Percentiles rank a stretch among this genome's conserved stretches.
Evolutionary conservation across 2,113 vertebrate genomes (phyloP).

Genomic region (Ceuthmochares aereus): DNA sequence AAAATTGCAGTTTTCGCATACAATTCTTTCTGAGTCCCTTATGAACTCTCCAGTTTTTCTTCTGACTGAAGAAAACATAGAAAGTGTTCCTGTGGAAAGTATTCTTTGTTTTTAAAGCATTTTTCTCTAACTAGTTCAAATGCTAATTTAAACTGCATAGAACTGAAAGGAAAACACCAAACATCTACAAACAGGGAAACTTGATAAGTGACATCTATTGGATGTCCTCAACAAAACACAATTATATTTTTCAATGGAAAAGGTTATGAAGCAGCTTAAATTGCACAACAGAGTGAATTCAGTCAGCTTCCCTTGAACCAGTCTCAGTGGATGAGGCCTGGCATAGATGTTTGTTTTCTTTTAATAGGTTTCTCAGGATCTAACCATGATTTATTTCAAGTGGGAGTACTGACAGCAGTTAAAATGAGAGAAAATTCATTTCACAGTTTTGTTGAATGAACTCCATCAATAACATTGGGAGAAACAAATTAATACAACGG

Average conservation of each 20-base stretch:
- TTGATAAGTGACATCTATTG: slow-evolving; percentile 8
- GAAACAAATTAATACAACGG: not conserved
- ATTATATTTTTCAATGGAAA: not conserved
- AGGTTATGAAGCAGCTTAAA: not conserved
- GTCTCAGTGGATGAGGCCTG: not conserved
- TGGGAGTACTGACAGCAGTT: not conserved
- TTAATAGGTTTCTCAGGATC: not conserved
- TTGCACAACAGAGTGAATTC: not conserved
- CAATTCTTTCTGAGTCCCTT: not conserved
- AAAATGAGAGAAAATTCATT: not conserved
- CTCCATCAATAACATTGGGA: not conserved
- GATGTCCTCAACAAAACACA: not conserved
- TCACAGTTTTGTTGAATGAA: not conserved
- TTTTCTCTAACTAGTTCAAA: not conserved
- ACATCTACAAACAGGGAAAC: not conserved
- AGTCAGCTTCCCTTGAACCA: not conserved
- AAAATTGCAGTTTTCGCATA: not conserved
- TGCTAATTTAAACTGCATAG: not conserved
- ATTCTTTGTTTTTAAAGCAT: not conserved
- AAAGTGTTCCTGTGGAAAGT: not conserved
- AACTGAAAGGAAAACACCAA: not conserved
- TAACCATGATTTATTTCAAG: slow-evolving; percentile 5
- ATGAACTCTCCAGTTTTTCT: not conserved
- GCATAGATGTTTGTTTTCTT: not conserved
- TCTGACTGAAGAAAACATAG: not conserved